A percentile compares a stretch with the other conserved stretches of the same genome.
Conservation (phyloP, 2,888 invertebrate genomes). For the Tenthredo distinguenda region DNA sequence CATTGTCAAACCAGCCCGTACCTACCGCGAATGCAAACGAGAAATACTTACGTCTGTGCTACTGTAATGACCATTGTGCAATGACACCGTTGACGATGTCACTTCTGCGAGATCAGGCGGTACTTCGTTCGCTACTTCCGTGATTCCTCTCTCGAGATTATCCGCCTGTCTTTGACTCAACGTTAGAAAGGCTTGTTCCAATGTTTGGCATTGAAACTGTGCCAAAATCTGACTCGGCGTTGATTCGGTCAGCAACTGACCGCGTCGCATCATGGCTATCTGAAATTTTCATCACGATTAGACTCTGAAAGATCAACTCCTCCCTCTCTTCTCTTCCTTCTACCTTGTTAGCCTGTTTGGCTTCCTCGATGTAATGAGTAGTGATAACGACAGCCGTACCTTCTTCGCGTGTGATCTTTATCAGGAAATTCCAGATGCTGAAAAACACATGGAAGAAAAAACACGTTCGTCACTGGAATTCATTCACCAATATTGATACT, state of each 20-base stretch:
- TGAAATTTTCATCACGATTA: conserved; percentile 71
- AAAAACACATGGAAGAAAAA: conserved; percentile 55
- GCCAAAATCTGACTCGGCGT: conserved; percentile 87
- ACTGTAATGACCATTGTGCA: conserved; percentile 77
- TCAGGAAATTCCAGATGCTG: conserved; percentile 94
- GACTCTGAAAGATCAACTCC: not conserved
- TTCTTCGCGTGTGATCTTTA: conserved; percentile 84
- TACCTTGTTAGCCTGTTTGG: conserved; percentile 89
- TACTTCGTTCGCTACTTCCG: conserved; percentile 61
- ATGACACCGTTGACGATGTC: conserved; percentile 77
- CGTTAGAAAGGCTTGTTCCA: conserved; percentile 94
- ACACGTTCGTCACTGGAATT: not conserved
- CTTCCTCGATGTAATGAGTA: conserved; percentile 97
- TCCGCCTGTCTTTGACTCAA: conserved; percentile 85
- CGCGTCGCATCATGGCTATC: conserved; percentile 95
- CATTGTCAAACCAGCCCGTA: not conserved
- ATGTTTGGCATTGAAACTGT: conserved; percentile 84
- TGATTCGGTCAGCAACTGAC: conserved; percentile 91
- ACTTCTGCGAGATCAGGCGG: conserved; percentile 60
- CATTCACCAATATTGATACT: not conserved
- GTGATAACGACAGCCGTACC: conserved; percentile 93
- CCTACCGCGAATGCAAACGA: not conserved
- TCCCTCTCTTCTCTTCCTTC: not conserved
- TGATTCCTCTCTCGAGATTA: conserved; percentile 67
- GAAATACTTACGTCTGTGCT: conserved; percentile 75